Evolutionary conservation across 2,797 vertebrate species (phyloP).

Genomic region (Martes flavigula): DNA sequence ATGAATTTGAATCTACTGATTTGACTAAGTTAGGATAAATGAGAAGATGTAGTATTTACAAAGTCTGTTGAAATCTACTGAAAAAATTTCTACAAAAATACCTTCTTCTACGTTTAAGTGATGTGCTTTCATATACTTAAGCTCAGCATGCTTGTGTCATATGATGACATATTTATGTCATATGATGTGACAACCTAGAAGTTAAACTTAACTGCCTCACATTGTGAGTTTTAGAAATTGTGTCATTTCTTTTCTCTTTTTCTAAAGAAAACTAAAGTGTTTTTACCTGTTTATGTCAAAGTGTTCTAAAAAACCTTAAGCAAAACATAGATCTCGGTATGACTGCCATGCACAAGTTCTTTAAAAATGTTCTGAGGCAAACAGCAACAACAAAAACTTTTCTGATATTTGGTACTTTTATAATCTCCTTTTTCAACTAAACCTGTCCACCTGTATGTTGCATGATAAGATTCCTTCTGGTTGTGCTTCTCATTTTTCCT

Average conservation of each 20-base stretch:
- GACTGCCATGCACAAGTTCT: not conserved
- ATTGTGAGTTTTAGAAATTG: conserved; percentile 5
- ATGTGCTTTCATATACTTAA: not conserved
- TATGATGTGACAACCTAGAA: not conserved
- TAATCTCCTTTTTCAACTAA: conserved; percentile 10
- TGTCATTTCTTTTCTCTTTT: not conserved
- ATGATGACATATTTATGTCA: not conserved
- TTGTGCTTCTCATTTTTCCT: not conserved
- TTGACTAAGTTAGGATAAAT: conserved; percentile 13
- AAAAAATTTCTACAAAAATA: not conserved
- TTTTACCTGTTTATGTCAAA: not conserved
- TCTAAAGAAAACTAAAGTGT: not conserved
- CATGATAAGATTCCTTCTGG: not conserved
- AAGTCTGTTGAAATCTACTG: not conserved
- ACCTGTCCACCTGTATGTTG: not conserved
- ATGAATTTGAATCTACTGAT: not conserved
- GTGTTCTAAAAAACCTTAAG: conserved; percentile 27
- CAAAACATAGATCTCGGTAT: not conserved
- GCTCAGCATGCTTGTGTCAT: not conserved
- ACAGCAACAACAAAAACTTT: not conserved
- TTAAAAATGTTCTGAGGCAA: not conserved
- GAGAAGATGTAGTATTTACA: conserved; percentile 7
- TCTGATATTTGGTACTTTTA: not conserved
- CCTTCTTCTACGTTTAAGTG: not conserved
- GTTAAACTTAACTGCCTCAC: conserved; percentile 28